Conservation (phyloP, 2,888 invertebrate genomes). For the Aleiodes leptofemur region DNA sequence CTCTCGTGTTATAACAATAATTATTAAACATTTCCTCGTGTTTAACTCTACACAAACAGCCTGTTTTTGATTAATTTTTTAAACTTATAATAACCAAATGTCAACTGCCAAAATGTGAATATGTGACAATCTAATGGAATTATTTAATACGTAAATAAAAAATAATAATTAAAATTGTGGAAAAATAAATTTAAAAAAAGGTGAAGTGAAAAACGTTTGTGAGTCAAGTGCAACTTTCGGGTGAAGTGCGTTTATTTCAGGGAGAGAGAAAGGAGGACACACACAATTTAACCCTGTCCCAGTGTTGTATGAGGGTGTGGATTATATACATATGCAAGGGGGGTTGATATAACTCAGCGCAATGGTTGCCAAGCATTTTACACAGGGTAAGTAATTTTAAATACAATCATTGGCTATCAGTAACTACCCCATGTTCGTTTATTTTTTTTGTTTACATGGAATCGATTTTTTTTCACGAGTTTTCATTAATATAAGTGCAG, state of each 20-base stretch:
- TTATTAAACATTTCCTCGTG: background rate
- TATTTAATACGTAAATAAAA: too few species aligned
- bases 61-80: background rate
- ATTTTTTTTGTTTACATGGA: background rate
- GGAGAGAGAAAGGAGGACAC: background rate
- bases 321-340: slow-evolving; percentile 61
- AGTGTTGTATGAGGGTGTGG: slow-evolving; percentile 46
- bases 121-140: background rate
- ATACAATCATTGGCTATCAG: background rate
- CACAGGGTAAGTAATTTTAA: slow-evolving; percentile 68
- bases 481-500: too few species aligned
- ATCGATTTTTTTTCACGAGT: background rate
- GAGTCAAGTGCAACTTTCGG: background rate
- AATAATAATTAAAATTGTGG: too few species aligned
- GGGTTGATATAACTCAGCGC: slow-evolving; percentile 46
- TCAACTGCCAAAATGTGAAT: slow-evolving; percentile 23
- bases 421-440: background rate
- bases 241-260: slow-evolving; percentile 32
- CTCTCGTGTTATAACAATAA: slow-evolving; percentile 10
- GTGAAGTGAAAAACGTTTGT: too few species aligned
- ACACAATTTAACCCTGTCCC: slow-evolving; percentile 1
- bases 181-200: too few species aligned
- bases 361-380: slow-evolving; percentile 73
- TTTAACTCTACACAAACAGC: background rate
- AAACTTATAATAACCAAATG: background rate